Base-by-base conservation (phyloP, 2,888 invertebrate species). In the Julus scandinavius region DNA sequence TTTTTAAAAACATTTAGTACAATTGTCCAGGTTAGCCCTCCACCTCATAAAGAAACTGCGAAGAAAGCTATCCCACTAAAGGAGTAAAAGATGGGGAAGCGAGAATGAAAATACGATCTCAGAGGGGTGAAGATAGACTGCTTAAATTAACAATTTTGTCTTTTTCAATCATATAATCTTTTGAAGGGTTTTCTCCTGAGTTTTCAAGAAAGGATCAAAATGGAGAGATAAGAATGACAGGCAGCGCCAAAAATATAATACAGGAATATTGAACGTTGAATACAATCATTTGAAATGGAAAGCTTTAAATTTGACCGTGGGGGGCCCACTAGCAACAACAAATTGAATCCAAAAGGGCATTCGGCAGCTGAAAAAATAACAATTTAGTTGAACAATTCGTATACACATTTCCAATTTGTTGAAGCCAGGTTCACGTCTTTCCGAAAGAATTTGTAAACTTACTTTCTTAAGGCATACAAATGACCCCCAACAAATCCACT, bases 61-160 rank as follows among this genome's bases (percentile, higher is more conserved):
- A 9, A 63, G 63, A 72, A 29, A 72, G 72, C 72, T 72, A 72
- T 72, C 72, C 72, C 72, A 29, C 29, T 72, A 72, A 72, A 72
- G 29, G 72, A 72, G 72, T 72, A 29, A n/a, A 29, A 72, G 72
- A 29, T 72, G 29, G 72, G 72, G 72, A 72, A 72, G 29, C 72
- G 72, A 72, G 72, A 72, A 72, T 72, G 72, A 72, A 72, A 72
- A 72, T 72, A 72, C 29, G 72, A 72, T n/a, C 29, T 72, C 72
- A 7, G 72, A 72, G 72, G 72, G 72, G 72, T 72, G 72, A 72
- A 72, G 72, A 72, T 72, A 72, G 72, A 72, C 72, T 29, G 29
- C 72, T 72, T 72, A 72, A 72, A 72, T 72, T 72, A 29, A 72
- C 72, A 72, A 72, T 72, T 72, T 72, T 72, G 72, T 72, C 72